These are phyloP conservation scores for Pachycephala philippinensis DNA, from an alignment of 2,113 vertebrate species.

Conservation along the genomic window DNA sequence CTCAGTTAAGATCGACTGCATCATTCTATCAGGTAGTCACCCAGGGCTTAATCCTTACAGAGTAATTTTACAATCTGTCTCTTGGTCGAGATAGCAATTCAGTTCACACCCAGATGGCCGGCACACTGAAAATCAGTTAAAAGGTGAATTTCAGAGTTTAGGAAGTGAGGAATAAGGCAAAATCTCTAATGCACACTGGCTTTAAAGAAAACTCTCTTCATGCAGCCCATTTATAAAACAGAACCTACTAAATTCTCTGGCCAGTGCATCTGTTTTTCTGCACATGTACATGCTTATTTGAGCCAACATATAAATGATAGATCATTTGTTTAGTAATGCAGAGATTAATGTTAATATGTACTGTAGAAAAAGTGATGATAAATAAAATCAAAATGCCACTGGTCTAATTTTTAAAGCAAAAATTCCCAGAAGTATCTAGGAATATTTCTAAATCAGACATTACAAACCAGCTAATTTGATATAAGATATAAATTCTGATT, in stretches of 20 bases:
- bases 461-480: neutral
- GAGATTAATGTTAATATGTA: neutral
- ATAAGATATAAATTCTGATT: neutral
- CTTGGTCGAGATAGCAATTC: conserved; percentile 28
- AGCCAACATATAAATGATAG: neutral
- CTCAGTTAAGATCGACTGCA: conserved; percentile 49
- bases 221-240: neutral
- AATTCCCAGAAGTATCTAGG: neutral
- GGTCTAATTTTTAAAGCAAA: neutral
- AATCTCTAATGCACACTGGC: neutral
- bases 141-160: conserved; percentile 23
- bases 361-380: neutral
- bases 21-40: conserved; percentile 51
- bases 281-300: neutral
- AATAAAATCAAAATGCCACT: neutral
- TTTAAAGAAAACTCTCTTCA: neutral
- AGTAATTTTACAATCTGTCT: conserved; percentile 59
- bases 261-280: neutral
- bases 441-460: neutral
- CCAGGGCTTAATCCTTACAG: conserved; percentile 62
- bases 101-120: conserved; percentile 40
- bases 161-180: neutral
- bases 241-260: neutral
- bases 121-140: neutral
- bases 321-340: neutral